Evolutionary conservation across 2,113 vertebrate species (phyloP).

Genomic region (Poeciliopsis occidentalis): DNA sequence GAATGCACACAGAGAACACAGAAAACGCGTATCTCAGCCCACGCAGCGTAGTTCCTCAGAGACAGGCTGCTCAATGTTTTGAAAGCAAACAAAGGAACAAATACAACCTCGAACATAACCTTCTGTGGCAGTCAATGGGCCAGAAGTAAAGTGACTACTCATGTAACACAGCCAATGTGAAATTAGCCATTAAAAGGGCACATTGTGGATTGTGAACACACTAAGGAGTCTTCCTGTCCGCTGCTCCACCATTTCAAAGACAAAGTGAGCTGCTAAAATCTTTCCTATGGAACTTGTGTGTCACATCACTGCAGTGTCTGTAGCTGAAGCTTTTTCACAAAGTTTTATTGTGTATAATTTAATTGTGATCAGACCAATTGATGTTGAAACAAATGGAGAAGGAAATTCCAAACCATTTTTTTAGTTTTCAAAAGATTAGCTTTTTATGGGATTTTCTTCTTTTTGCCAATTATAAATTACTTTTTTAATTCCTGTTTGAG

Average conservation of each 20-base stretch:
- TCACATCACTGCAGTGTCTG: constrained; percentile 18
- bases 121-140: constrained; percentile 28
- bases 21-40: constrained; percentile 34
- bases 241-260: background rate
- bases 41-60: constrained; percentile 24
- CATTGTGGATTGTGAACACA: constrained; percentile 4
- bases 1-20: constrained; percentile 56
- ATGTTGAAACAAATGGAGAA: background rate
- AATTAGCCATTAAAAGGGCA: constrained; percentile 4
- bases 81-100: constrained; percentile 27
- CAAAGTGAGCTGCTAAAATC: background rate
- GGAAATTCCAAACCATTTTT: background rate
- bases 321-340: background rate
- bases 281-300: background rate
- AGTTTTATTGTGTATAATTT: background rate
- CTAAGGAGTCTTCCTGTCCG: background rate
- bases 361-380: background rate
- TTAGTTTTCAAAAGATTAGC: background rate
- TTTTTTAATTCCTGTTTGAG: background rate
- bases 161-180: constrained; percentile 15
- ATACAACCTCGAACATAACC: constrained; percentile 20
- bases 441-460: background rate
- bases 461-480: background rate
- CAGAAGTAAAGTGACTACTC: constrained; percentile 29
- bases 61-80: constrained; percentile 26